Evolutionary conservation across 2,113 vertebrate species (phyloP), one percentile per base, ranked within the genome.

Genomic region (Labeo rohita): DNA sequence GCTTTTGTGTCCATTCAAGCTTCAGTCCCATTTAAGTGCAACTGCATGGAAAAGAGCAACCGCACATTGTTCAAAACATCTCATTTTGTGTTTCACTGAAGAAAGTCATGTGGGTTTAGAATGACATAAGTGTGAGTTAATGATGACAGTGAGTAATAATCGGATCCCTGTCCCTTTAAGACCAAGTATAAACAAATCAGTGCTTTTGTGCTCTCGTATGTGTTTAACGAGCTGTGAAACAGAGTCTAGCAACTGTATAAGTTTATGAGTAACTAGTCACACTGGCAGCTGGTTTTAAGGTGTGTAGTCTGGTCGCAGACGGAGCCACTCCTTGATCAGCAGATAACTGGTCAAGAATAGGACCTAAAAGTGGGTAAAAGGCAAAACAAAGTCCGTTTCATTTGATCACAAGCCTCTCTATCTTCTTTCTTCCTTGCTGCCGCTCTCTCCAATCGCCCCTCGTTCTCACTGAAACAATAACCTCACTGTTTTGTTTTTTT

Each of bases 341-440:
- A 65, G 79, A 81, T 66, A 15, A 49, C 13, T 16, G 2, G 79
- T 28, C 23, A 21, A 81, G 61, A 49, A 61, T 59, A 43, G 8
- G 16, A 52, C 8, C 77, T n/a, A n/a, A 13, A n/a, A 61, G 36
- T 77, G 18, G 54, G 34, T 45, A 61, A 61, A 81, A 66, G 21
- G 28, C 15, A 4, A 28, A 81, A 81, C 79, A 81, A 81, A 81
- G 61, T 84, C 54, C 56, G 8, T 36, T 77, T 63, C 9, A 76
- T 59, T 47, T 36, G 23, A 21, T 66, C 16, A n/a, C n/a, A 83
- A 50, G 34, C 78, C 81, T 89, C 83, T 61, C 13, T 85, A 39
- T 76, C 68, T 34, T 23, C 12, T 85, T 49, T 76, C 68, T n/a
- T 43, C 15, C 28, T 75, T 59, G 70, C 84, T 61, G 23, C 75